Percentiles rank a stretch among this genome's conserved stretches.
Conservation (phyloP, 2,113 vertebrate species). For the Leptobrachium ailaonicum region DNA sequence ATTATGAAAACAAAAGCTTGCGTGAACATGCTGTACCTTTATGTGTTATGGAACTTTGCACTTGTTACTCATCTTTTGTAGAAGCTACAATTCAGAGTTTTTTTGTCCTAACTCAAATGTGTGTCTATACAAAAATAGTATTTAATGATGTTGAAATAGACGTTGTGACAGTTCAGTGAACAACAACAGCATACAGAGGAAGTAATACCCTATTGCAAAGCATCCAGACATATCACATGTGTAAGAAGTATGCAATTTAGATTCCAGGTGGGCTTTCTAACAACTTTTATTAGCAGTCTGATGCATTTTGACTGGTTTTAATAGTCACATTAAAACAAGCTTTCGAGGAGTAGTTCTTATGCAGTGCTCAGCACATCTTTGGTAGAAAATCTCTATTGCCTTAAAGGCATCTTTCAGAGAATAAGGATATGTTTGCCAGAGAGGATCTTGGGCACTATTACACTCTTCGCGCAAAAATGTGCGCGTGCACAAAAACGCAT, state of each 20-base stretch:
- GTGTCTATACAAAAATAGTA: conserved; percentile 25
- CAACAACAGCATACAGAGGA: conserved; percentile 33
- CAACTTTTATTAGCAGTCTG: background rate
- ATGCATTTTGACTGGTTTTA: background rate
- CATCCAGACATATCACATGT: conserved; percentile 1
- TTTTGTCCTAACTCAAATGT: conserved; percentile 35
- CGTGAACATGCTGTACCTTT: conserved; percentile 20
- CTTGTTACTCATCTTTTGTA: conserved; percentile 31
- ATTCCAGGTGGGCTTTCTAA: conserved; percentile 21
- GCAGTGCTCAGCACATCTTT: too few species aligned
- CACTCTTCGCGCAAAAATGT: too few species aligned
- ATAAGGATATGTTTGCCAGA: too few species aligned
- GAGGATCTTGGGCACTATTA: too few species aligned
- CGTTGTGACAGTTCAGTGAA: conserved; percentile 34
- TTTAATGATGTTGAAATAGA: conserved; percentile 43
- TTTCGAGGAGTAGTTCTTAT: too few species aligned
- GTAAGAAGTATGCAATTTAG: conserved; percentile 17
- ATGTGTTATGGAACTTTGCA: conserved; percentile 1
- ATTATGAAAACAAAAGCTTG: conserved; percentile 18
- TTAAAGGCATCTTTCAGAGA: too few species aligned
- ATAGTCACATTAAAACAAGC: too few species aligned
- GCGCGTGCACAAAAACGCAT: too few species aligned
- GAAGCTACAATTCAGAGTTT: conserved; percentile 17
- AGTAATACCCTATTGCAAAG: conserved; percentile 24
- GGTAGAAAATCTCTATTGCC: too few species aligned